Conservation (phyloP, 2,797 vertebrate species). For the Aphelocoma californica region DNA sequence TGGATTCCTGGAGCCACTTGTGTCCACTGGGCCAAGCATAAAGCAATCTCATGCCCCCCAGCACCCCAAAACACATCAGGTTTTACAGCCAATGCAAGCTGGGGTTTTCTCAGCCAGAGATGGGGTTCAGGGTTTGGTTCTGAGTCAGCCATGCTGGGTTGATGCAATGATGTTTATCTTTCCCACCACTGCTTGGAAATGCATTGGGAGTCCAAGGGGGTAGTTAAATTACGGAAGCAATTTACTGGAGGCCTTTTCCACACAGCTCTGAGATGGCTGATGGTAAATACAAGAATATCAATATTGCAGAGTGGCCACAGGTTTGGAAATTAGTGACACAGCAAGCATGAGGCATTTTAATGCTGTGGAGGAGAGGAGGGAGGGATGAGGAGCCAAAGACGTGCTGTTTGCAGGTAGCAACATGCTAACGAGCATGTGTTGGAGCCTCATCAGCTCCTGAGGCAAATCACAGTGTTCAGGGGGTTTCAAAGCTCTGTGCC, state of each 20-base stretch:
- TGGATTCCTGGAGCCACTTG: not conserved
- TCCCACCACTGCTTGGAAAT: not conserved
- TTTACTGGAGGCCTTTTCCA: not conserved
- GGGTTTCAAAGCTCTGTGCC: not conserved
- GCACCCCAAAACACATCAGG: not conserved
- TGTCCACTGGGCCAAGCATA: not conserved
- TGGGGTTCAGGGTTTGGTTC: not conserved
- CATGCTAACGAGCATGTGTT: fast-evolving
- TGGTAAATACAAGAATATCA: not conserved
- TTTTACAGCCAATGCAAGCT: not conserved
- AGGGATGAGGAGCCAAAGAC: not conserved
- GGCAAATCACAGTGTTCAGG: not conserved
- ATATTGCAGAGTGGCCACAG: not conserved
- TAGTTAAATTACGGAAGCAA: not conserved
- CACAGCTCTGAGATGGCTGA: not conserved
- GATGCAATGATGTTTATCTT: not conserved
- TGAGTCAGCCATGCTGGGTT: fast-evolving
- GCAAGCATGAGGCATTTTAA: not conserved
- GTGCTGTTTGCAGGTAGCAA: not conserved
- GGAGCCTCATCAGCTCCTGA: not conserved
- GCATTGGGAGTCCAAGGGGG: not conserved
- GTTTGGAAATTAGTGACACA: not conserved
- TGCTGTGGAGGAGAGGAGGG: not conserved
- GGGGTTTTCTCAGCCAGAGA: not conserved
- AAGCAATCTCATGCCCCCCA: not conserved